A percentile compares a stretch with the other conserved stretches of the same genome.
phyloP scores from a whole-genome alignment of 2,113 vertebrate species.

The Brachyhypopomus occidentalis region DNA sequence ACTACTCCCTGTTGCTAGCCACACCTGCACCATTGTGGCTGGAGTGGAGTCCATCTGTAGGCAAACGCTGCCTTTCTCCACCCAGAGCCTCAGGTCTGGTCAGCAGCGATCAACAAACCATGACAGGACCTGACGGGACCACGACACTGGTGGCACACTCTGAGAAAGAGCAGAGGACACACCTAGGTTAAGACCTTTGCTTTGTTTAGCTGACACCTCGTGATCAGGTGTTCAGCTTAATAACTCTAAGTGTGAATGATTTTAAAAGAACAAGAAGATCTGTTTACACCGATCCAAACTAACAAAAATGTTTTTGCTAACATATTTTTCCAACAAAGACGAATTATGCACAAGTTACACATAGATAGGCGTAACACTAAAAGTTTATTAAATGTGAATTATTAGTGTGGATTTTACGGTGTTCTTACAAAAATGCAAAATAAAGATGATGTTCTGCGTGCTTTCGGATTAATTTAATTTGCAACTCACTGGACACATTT shows the following conservation, averaged over 20 bases:
- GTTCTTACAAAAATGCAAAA: not conserved
- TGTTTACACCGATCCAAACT: not conserved
- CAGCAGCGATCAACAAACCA: conserved; percentile 55
- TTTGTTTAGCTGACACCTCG: not conserved
- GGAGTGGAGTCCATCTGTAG: conserved; percentile 57
- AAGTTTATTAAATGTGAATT: too few relatives aligned
- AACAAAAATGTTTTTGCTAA: not conserved
- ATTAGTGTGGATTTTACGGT: too few relatives aligned
- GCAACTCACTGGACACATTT: not conserved
- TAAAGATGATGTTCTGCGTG: not conserved
- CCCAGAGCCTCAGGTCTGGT: conserved; percentile 50
- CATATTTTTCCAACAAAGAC: too few relatives aligned
- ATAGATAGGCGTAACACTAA: too few relatives aligned
- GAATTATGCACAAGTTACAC: too few relatives aligned
- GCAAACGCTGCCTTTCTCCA: conserved; percentile 49
- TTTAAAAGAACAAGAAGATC: not conserved
- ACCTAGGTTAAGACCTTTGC: not conserved
- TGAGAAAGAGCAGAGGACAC: conserved; percentile 3
- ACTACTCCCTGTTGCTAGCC: conserved; percentile 60
- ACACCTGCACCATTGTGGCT: conserved; percentile 56
- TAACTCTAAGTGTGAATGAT: not conserved
- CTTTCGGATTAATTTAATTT: not conserved
- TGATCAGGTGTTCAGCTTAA: not conserved
- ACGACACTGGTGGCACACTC: not conserved
- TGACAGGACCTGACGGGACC: conserved; percentile 47